Percentiles rank a stretch among this genome's conserved stretches.
Conservation (phyloP, 1,140 invertebrate species). For the Lepidurus couesii region DNA sequence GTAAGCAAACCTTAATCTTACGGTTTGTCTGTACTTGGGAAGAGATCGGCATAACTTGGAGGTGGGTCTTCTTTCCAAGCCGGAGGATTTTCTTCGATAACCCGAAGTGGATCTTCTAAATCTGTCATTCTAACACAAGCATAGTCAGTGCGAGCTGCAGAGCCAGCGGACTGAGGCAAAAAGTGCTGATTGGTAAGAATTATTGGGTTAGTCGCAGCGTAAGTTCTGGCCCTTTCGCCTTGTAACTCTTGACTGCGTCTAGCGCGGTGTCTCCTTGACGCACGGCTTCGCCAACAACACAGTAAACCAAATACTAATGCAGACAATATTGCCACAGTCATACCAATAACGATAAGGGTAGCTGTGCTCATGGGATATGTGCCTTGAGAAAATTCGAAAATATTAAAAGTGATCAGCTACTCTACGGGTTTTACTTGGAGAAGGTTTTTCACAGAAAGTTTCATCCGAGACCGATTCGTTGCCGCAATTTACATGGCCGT, state of each 20-base stretch:
- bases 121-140: slow-evolving; percentile 8
- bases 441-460: slow-evolving; percentile 2
- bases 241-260: background rate
- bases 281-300: slow-evolving; percentile 20
- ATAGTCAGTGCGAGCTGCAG: background rate
- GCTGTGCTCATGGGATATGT: slow-evolving; percentile 15
- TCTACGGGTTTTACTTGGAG: slow-evolving; percentile 10
- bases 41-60: slow-evolving; percentile 33
- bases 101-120: slow-evolving; percentile 16
- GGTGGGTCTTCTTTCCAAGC: slow-evolving; percentile 29
- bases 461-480: slow-evolving; percentile 29
- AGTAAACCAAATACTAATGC: slow-evolving; percentile 17
- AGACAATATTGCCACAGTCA: slow-evolving; percentile 26
- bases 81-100: background rate
- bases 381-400: background rate
- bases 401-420: background rate
- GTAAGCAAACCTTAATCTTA: background rate
- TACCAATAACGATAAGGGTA: background rate
- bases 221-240: slow-evolving; percentile 20
- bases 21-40: slow-evolving; percentile 24
- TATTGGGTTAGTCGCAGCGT: background rate
- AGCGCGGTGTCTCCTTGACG: background rate
- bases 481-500: slow-evolving; percentile 32
- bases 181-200: slow-evolving; percentile 13
- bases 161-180: background rate